Evolutionary conservation across 2,888 invertebrate species (phyloP).

Genomic region (Drosophila dives): DNA sequence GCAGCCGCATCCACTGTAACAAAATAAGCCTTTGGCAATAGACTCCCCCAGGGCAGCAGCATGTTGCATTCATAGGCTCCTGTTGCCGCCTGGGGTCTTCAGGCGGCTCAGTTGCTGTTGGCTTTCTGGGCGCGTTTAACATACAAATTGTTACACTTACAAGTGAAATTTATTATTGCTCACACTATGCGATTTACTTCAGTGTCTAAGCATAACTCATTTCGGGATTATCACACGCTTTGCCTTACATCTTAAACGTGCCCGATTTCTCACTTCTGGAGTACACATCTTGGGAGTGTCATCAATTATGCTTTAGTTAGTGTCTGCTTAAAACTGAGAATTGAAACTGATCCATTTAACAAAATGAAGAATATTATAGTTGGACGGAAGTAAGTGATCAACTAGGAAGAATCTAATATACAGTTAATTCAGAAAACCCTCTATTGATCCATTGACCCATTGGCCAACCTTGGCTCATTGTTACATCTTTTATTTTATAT

Average conservation of each 20-base stretch:
- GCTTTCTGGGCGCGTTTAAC: slow-evolving; percentile 73
- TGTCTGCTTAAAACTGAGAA: slow-evolving; percentile 55
- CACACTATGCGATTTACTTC: slow-evolving; percentile 56
- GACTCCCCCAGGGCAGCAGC: slow-evolving; percentile 73
- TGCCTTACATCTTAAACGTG: slow-evolving; percentile 44
- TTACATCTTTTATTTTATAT: not conserved
- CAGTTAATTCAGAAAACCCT: too few species aligned
- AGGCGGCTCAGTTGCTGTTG: slow-evolving; percentile 12
- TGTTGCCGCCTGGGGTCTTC: slow-evolving; percentile 45
- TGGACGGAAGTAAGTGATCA: not conserved
- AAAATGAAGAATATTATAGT: not conserved
- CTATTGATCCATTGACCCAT: not conserved
- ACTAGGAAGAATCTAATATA: too few species aligned
- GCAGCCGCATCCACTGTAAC: slow-evolving; percentile 2
- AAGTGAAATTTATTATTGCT: slow-evolving; percentile 81
- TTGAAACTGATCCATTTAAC: not conserved
- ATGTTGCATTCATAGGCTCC: slow-evolving; percentile 31
- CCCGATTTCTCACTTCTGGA: slow-evolving; percentile 41
- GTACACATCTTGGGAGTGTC: slow-evolving; percentile 33
- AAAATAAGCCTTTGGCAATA: slow-evolving; percentile 52
- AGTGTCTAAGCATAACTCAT: slow-evolving; percentile 48
- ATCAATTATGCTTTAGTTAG: slow-evolving; percentile 81
- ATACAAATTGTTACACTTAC: slow-evolving; percentile 84
- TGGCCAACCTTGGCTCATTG: not conserved
- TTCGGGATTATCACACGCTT: slow-evolving; percentile 50